Conservation (phyloP, 2,888 invertebrate species). For the Notodonta ziczac region DNA sequence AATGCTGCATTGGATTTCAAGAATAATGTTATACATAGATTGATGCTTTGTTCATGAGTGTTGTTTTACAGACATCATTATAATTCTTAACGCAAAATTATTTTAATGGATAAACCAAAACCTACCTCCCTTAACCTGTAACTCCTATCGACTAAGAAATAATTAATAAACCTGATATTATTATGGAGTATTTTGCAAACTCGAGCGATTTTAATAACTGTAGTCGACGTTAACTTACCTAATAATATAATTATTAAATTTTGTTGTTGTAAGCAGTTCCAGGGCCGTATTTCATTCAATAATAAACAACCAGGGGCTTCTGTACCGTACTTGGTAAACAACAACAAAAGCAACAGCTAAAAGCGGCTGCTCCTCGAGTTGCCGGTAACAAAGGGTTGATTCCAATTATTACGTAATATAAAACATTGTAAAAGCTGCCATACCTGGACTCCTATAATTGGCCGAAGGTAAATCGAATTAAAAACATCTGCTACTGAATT, state of each 20-base stretch:
- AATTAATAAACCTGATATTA: neutral
- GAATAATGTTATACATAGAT: too few species aligned
- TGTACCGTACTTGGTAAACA: conserved; percentile 53
- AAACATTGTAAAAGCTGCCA: conserved; percentile 14
- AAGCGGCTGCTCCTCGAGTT: conserved; percentile 36
- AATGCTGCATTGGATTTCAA: too few species aligned
- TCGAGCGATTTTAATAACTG: neutral
- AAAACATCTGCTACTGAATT: neutral
- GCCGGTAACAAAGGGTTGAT: conserved; percentile 44
- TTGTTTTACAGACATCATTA: too few species aligned
- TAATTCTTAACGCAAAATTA: too few species aligned
- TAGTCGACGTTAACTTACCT: conserved; percentile 27
- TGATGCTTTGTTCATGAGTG: too few species aligned
- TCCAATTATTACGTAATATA: conserved; percentile 33
- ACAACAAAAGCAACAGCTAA: conserved; percentile 49
- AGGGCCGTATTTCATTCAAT: conserved; percentile 47
- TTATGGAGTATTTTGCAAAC: neutral
- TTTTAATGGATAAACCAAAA: too few species aligned
- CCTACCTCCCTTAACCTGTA: too few species aligned
- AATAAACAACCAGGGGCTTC: conserved; percentile 56
- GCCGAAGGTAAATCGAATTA: neutral
- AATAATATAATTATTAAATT: conserved; percentile 40
- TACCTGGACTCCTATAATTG: conserved; percentile 10
- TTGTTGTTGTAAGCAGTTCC: conserved; percentile 39
- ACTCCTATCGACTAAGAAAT: too few species aligned